A percentile compares a stretch with the other conserved stretches of the same genome.
Conservation (phyloP, 2,797 vertebrate species). For the Diplodus sargus region DNA sequence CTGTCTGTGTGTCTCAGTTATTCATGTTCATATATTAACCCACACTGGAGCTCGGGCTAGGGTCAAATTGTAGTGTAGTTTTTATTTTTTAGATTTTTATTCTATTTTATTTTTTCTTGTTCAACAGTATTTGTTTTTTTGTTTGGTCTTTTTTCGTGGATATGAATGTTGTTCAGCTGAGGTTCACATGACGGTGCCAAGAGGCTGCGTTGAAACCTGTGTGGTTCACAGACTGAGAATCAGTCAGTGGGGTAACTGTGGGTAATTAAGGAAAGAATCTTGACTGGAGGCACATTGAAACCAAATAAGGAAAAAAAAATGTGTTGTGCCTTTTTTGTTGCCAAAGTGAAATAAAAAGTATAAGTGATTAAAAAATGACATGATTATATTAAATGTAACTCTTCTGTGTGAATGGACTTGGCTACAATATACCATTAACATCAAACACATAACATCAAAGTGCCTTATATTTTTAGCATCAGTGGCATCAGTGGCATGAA, state of each 20-base stretch:
- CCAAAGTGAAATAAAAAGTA: constrained; percentile 37
- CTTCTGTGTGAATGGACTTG: background rate
- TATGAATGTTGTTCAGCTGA: constrained; percentile 78
- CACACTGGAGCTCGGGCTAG: constrained; percentile 86
- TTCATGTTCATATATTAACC: constrained; percentile 77
- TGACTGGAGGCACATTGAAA: background rate
- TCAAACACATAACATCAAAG: constrained; percentile 1
- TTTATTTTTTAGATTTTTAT: constrained; percentile 60
- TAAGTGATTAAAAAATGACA: constrained; percentile 18
- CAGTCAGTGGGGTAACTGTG: constrained; percentile 30
- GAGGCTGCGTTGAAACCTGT: constrained; percentile 52
- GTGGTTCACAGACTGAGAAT: constrained; percentile 29
- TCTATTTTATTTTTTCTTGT: constrained; percentile 60
- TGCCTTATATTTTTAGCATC: constrained; percentile 18
- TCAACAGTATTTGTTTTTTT: constrained; percentile 39
- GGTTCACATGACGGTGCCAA: constrained; percentile 42
- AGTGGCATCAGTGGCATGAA: background rate
- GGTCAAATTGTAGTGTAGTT: constrained; percentile 70
- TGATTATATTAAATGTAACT: constrained; percentile 4
- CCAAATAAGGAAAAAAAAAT: constrained; percentile 5
- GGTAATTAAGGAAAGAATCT: background rate
- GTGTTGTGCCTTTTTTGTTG: constrained; percentile 24
- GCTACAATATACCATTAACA: background rate
- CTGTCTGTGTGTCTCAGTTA: constrained; percentile 78
- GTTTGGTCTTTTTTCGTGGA: constrained; percentile 49